phyloP scores from a whole-genome alignment of 2,888 invertebrate genomes.

The Phyllotreta striolata region DNA sequence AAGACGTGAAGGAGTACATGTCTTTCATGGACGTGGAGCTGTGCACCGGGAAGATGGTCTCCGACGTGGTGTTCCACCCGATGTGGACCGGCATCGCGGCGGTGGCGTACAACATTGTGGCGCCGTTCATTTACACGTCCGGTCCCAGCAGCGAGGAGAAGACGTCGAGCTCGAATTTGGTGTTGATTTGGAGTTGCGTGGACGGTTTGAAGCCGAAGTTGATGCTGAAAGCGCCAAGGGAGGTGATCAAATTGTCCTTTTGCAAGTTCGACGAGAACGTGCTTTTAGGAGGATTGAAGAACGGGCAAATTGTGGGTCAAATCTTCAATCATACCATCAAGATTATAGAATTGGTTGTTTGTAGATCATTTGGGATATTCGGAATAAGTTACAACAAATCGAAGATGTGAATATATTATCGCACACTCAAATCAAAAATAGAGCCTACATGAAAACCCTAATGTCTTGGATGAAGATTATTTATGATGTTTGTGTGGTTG shows the following conservation, averaged over 20 bases:
- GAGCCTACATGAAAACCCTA: slow-evolving; percentile 62
- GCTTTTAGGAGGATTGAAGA: slow-evolving; percentile 74
- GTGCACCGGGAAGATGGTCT: slow-evolving; percentile 73
- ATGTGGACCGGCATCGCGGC: slow-evolving; percentile 74
- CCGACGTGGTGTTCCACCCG: slow-evolving; percentile 74
- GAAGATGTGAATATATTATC: slow-evolving; percentile 71
- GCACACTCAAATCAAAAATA: slow-evolving; percentile 70
- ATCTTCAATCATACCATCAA: not conserved
- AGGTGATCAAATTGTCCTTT: slow-evolving; percentile 71
- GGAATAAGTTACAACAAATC: slow-evolving; percentile 55
- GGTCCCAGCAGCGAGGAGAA: slow-evolving; percentile 48
- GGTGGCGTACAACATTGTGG: slow-evolving; percentile 70
- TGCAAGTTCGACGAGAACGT: slow-evolving; percentile 75
- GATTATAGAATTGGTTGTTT: slow-evolving; percentile 59
- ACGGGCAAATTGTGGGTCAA: slow-evolving; percentile 69
- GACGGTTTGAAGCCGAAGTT: slow-evolving; percentile 76
- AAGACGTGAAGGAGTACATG: slow-evolving; percentile 63
- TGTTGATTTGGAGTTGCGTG: slow-evolving; percentile 78
- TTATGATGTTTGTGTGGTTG: slow-evolving; percentile 66
- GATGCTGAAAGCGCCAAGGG: slow-evolving; percentile 72
- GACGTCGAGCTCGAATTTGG: slow-evolving; percentile 65
- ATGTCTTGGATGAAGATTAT: slow-evolving; percentile 75
- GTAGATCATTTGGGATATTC: slow-evolving; percentile 49
- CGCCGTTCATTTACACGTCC: slow-evolving; percentile 62
- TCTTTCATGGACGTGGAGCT: slow-evolving; percentile 72